These are phyloP conservation scores for Perizoma affinitatum DNA, from an alignment of 2,888 invertebrate species.

Conservation along the genomic window DNA sequence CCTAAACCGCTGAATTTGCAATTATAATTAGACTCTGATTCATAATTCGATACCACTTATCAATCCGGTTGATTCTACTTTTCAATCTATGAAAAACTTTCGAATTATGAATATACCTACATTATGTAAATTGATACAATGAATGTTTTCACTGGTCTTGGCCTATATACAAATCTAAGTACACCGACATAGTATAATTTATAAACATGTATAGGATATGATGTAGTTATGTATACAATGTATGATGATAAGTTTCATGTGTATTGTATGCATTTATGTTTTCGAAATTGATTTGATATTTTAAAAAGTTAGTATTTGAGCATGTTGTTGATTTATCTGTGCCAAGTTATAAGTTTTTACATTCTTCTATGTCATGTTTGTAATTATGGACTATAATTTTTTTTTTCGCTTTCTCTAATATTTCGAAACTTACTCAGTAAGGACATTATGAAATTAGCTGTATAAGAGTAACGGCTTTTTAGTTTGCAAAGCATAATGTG, in stretches of 20 bases:
- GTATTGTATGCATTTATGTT: slow-evolving; percentile 5
- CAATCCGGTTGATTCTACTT: too few relatives aligned
- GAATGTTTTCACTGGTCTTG: too few relatives aligned
- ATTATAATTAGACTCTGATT: too few relatives aligned
- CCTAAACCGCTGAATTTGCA: not conserved
- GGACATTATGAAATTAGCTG: slow-evolving; percentile 10
- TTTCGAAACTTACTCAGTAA: slow-evolving; percentile 14
- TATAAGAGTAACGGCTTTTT: slow-evolving; percentile 18
- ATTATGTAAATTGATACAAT: too few relatives aligned
- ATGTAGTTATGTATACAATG: too few relatives aligned
- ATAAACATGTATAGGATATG: too few relatives aligned
- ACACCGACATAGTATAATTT: too few relatives aligned
- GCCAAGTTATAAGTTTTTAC: slow-evolving; percentile 26
- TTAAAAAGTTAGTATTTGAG: slow-evolving; percentile 22
- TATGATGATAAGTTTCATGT: slow-evolving; percentile 8
- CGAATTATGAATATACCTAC: too few relatives aligned
- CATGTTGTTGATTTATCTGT: slow-evolving; percentile 26
- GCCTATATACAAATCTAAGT: too few relatives aligned
- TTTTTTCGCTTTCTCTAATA: slow-evolving; percentile 8
- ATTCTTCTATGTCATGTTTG: slow-evolving; percentile 29
- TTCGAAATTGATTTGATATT: slow-evolving; percentile 19
- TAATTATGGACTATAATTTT: slow-evolving; percentile 3
- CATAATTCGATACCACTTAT: too few relatives aligned
- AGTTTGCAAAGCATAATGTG: slow-evolving; percentile 27
- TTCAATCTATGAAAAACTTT: too few relatives aligned